Base-by-base conservation (phyloP, 2,797 vertebrate genomes). In the Sebastes aleutianus region DNA sequence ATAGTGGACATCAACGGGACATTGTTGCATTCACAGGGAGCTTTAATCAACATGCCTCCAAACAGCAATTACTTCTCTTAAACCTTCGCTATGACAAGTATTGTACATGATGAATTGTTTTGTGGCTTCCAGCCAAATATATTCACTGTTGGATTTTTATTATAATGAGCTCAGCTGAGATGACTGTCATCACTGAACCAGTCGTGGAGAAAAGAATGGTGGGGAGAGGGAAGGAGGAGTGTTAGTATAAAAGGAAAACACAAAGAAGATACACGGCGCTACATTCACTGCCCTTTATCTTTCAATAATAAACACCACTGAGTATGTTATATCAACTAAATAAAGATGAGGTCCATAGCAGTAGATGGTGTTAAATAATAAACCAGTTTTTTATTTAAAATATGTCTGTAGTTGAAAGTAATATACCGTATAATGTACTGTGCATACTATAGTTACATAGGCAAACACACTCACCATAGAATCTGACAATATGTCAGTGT, bases 21-120 rank as follows among this genome's bases (percentile, higher is more conserved):
- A 68, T 76, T 69, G 76, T 70, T 75, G 68, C 16, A 11, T 73
- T 85, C 54, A 57, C 76, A 53, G 67, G 73, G 36, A 53, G 69
- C 74, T 85, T 70, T 79, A 92, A 92, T 89, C 76, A 87, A 26
- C 69, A 54, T 47, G 71, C 62, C 64, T 75, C 70, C 70, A 80
- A 88, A 87, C 78, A 88, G 76, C 85, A 92, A 89, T 93, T 91
- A 92, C 82, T 74, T 72, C 83, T 78, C 85, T 88, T 86, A 89
- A 53, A 83, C 85, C 56, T 36, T 79, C n/a, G 29, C 57, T 65
- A 2, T 70, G 16, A 34, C 29, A 12, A 76, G 27, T 54, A 32
- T 50, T 34, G 22, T n/a, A 56, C 22, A 10, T 65, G 74, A 77
- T 87, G 36, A 83, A 87, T 84, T 79, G 76, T 78, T 85, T 36